Conservation (phyloP, 2,888 invertebrate genomes). For the Ennomos quercinarius region DNA sequence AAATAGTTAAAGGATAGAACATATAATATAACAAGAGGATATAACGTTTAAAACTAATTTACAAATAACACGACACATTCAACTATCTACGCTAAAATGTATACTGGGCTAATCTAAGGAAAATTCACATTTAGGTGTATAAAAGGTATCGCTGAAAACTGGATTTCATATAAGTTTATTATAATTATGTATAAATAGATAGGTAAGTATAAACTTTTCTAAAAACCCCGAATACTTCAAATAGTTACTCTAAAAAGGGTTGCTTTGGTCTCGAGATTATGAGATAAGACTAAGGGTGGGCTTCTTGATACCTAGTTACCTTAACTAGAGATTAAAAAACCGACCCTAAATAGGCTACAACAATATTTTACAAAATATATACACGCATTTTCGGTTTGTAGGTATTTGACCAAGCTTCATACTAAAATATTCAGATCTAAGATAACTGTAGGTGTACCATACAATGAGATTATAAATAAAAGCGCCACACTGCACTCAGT, state of each 20-base stretch:
- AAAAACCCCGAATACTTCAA: conserved; percentile 72
- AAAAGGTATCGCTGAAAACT: conserved; percentile 76
- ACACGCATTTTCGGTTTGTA: conserved; percentile 55
- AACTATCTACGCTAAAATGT: conserved; percentile 66
- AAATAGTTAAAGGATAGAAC: conserved; percentile 44
- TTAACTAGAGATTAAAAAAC: too few species aligned
- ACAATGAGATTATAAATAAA: conserved; percentile 18
- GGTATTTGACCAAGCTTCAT: conserved; percentile 35
- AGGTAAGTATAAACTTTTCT: conserved; percentile 74
- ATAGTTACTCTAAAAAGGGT: conserved; percentile 78
- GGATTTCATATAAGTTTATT: conserved; percentile 66
- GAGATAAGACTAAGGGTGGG: conserved; percentile 70
- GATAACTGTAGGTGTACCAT: conserved; percentile 11
- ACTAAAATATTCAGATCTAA: conserved; percentile 27
- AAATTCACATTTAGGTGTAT: conserved; percentile 77
- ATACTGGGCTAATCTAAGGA: conserved; percentile 69
- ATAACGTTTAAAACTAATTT: conserved; percentile 48
- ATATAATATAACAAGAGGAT: conserved; percentile 19
- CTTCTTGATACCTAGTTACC: too few species aligned
- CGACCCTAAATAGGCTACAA: conserved; percentile 69
- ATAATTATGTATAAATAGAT: conserved; percentile 63
- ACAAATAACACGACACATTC: conserved; percentile 51
- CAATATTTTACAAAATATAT: conserved; percentile 82
- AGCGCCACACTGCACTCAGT: conserved; percentile 15
- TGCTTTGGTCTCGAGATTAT: conserved; percentile 82